A percentile compares a stretch with the other conserved stretches of the same genome.
Evolutionary conservation across 2,797 vertebrate species (phyloP).

Genomic region (Erethizon dorsatum): DNA sequence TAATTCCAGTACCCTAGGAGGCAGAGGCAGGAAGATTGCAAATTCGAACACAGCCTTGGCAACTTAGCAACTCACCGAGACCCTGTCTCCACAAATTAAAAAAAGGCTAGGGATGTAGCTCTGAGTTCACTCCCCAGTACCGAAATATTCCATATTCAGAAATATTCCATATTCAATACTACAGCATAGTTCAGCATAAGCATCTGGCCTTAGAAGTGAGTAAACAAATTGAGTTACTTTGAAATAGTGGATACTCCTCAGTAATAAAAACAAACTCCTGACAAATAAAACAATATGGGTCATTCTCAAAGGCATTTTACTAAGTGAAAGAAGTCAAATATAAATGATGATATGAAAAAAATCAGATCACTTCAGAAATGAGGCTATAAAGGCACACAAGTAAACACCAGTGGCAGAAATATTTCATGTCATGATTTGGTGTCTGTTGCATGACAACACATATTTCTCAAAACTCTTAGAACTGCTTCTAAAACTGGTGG

Average conservation of each 20-base stretch:
- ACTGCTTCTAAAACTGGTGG: not conserved
- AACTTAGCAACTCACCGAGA: not conserved
- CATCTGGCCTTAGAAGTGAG: not conserved
- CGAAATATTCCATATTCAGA: not conserved
- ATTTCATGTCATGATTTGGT: not conserved
- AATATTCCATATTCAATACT: not conserved
- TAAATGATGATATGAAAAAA: not conserved
- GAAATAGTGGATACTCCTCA: not conserved
- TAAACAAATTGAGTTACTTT: not conserved
- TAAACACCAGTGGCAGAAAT: not conserved
- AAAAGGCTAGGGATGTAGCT: not conserved
- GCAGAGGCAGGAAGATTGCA: not conserved
- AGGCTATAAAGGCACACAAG: not conserved
- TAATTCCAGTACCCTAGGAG: not conserved
- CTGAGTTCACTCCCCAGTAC: not conserved
- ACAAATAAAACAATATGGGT: not conserved
- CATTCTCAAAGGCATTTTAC: not conserved
- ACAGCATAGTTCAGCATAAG: not conserved
- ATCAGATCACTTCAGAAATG: not conserved
- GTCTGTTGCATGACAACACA: not conserved
- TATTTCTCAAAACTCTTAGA: conserved; percentile 28
- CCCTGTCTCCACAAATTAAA: not conserved
- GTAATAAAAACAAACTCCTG: not conserved
- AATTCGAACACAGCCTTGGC: not conserved
- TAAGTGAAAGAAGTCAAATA: not conserved